Base-by-base conservation (phyloP, 2,888 invertebrate species). In the Alitta virens region DNA sequence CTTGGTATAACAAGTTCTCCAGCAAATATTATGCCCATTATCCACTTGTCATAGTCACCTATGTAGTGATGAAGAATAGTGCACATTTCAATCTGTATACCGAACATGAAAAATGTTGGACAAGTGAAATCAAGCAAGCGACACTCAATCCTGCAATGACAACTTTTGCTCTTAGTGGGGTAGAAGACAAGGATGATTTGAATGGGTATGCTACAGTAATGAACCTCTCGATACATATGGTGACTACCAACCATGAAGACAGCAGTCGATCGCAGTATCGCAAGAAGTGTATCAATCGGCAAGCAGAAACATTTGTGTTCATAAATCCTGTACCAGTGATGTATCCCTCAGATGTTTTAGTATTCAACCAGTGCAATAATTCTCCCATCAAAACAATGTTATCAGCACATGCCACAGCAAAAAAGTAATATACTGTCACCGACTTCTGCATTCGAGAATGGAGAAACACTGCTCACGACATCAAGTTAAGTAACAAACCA, bases 381-480 rank as follows among this genome's bases (percentile, higher is more conserved):
- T 59, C 59, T 2, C 59, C 59, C 21, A 59, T 50, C 1, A 59
- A 51, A 3, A 59, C 50, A 16, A 59, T 50, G 52, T 59, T 59
- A 40, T 59, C 59, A 9, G 59, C 50, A 2, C 46, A 49, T 2
- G 59, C 59, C 40, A 59, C 14, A 16, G 26, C 59, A 26, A 59
- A 49, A 23, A 59, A 59, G 24, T 59, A 59, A 18, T 27, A 40
- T 12, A 50, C 59, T 12, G 59, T 26, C n/a, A 51, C 52, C 7
- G 49, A 33, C n/a, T 51, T 50, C 16, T 51, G 27, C 38, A 59
- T 50, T 33, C 59, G 27, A 51, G 27, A 38, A n/a, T 38, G 46
- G 23, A 59, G n/a, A 24, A 59, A 59, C n/a, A 59, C 59, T 7
- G 50, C 33, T 9, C 27, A 25, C 33, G 52, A 27, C n/a, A 59